These are phyloP conservation scores for Philonicus albiceps DNA, from an alignment of 2,888 invertebrate species.

Conservation along the genomic window DNA sequence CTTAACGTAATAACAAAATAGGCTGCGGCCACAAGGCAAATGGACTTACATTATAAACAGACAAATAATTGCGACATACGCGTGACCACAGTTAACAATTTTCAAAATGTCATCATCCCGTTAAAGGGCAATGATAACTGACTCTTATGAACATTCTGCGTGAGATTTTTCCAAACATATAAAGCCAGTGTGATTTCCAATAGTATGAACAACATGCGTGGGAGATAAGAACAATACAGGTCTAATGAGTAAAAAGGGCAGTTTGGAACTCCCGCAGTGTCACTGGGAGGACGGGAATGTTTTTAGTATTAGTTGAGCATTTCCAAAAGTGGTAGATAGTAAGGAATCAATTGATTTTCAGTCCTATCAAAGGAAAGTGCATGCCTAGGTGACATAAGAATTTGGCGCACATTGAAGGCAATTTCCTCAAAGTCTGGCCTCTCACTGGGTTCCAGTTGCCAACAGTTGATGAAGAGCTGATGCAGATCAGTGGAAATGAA, in stretches of 20 bases:
- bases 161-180: background rate
- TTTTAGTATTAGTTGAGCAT: conserved; percentile 52
- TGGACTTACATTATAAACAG: background rate
- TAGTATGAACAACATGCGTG: background rate
- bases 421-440: conserved; percentile 76
- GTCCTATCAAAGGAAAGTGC: conserved; percentile 58
- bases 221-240: background rate
- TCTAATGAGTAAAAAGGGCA: background rate
- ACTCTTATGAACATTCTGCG: background rate
- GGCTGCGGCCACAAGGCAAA: background rate
- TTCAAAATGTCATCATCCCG: background rate
- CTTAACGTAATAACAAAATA: background rate
- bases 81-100: background rate
- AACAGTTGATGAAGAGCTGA: conserved; percentile 83
- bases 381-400: conserved; percentile 61
- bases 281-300: background rate
- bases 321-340: conserved; percentile 62
- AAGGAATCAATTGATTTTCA: conserved; percentile 56
- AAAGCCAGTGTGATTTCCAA: background rate
- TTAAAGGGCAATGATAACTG: background rate
- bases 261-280: background rate
- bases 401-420: conserved; percentile 62
- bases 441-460: conserved; percentile 84
- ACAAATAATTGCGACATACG: background rate
- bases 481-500: conserved; percentile 81